phyloP scores from a whole-genome alignment of 2,113 vertebrate genomes.

The Urocitellus parryii region DNA sequence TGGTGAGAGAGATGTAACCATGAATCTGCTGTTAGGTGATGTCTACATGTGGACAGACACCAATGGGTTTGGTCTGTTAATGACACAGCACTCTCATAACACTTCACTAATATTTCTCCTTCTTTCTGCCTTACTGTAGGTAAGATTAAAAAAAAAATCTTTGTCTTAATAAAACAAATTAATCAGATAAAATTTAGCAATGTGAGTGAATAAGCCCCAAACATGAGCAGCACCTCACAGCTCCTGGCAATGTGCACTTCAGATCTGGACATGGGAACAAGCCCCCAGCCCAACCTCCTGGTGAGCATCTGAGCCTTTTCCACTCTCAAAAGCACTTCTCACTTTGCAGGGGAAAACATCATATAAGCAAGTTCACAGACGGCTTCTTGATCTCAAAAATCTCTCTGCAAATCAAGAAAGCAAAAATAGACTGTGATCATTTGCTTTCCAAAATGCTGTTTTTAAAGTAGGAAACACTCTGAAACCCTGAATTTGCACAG shows the following conservation, averaged over 20 bases:
- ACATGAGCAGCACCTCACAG: not conserved
- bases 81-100: too few species aligned
- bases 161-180: slow-evolving; percentile 10
- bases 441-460: not conserved
- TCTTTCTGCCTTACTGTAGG: not conserved
- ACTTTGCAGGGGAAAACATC: not conserved
- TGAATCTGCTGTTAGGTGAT: too few species aligned
- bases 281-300: not conserved
- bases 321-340: not conserved
- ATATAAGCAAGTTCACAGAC: slow-evolving; percentile 22
- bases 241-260: not conserved
- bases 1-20: too few species aligned
- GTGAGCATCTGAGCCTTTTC: not conserved
- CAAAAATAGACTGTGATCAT: slow-evolving; percentile 13
- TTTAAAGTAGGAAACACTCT: not conserved
- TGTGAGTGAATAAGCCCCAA: not conserved
- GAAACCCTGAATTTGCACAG: slow-evolving; percentile 29
- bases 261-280: not conserved
- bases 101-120: not conserved
- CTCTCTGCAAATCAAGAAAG: not conserved
- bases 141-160: not conserved
- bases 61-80: too few species aligned
- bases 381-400: not conserved
- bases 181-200: not conserved
- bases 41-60: too few species aligned